These are phyloP conservation scores for Tympanuchus pallidicinctus DNA, from an alignment of 2,113 vertebrate species.

Conservation along the genomic window DNA sequence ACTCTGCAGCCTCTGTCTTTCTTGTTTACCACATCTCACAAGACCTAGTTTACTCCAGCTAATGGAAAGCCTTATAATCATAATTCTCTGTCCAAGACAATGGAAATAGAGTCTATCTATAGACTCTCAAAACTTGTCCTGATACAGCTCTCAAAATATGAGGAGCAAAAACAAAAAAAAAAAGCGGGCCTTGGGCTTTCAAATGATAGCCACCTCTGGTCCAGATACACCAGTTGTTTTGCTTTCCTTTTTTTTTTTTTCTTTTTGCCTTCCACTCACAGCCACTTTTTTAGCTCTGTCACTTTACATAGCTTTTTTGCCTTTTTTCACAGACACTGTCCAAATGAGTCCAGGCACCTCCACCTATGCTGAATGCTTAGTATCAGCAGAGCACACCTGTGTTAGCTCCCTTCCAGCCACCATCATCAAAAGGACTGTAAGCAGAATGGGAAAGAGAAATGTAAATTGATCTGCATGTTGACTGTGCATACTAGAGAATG, in stretches of 20 bases:
- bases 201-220: background rate
- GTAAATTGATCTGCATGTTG: background rate
- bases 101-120: background rate
- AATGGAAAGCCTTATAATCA: background rate
- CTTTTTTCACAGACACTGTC: background rate
- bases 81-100: background rate
- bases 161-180: background rate
- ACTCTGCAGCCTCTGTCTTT: background rate
- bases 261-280: background rate
- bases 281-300: background rate
- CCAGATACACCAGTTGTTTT: background rate
- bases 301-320: background rate
- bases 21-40: background rate
- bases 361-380: background rate
- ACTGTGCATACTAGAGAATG: background rate
- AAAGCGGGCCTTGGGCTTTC: background rate
- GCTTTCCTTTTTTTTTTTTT: fast-evolving
- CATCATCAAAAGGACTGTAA: background rate
- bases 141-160: background rate
- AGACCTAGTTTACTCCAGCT: background rate
- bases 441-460: background rate
- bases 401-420: background rate
- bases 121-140: background rate
- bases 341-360: background rate
- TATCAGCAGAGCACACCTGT: background rate